Percentiles rank a stretch among this genome's conserved stretches.
Conservation (phyloP, 1,140 invertebrate genomes). For the Aphelenchoides besseyi region DNA sequence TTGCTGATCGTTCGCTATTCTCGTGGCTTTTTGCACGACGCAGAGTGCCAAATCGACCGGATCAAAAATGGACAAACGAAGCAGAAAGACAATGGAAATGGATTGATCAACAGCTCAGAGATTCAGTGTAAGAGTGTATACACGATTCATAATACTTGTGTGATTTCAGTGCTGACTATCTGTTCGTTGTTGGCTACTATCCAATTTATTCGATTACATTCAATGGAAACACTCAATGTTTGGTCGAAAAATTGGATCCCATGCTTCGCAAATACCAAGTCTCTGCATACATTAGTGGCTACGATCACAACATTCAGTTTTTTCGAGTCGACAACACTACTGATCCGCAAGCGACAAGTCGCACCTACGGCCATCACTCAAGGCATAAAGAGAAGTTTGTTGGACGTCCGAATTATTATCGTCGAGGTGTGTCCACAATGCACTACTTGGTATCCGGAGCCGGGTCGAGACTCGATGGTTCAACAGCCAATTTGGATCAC, state of each 20-base stretch:
- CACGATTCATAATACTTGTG: background rate
- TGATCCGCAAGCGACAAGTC: background rate
- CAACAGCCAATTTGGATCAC: slow-evolving; percentile 26
- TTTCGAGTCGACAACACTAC: slow-evolving; percentile 32
- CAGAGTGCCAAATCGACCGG: slow-evolving; percentile 34
- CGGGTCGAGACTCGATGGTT: slow-evolving; percentile 44
- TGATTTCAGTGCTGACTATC: slow-evolving; percentile 64
- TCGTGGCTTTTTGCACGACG: slow-evolving; percentile 42
- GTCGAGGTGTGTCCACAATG: slow-evolving; percentile 15
- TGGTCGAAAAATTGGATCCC: slow-evolving; percentile 63
- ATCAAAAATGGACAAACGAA: slow-evolving; percentile 29
- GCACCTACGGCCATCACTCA: background rate
- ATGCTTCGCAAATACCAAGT: slow-evolving; percentile 65
- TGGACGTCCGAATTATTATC: slow-evolving; percentile 13
- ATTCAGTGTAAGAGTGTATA: slow-evolving; percentile 51
- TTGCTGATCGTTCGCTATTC: slow-evolving; percentile 31
- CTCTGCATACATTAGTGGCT: slow-evolving; percentile 66
- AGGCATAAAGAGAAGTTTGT: slow-evolving; percentile 9
- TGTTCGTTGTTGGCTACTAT: slow-evolving; percentile 66
- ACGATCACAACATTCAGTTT: slow-evolving; percentile 64
- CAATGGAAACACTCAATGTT: slow-evolving; percentile 65
- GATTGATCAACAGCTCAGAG: slow-evolving; percentile 62
- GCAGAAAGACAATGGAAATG: slow-evolving; percentile 64
- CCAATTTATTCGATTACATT: slow-evolving; percentile 66
- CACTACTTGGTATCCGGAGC: slow-evolving; percentile 45